Base-by-base conservation (phyloP, 2,888 invertebrate species). In the Leistus spinibarbis region DNA sequence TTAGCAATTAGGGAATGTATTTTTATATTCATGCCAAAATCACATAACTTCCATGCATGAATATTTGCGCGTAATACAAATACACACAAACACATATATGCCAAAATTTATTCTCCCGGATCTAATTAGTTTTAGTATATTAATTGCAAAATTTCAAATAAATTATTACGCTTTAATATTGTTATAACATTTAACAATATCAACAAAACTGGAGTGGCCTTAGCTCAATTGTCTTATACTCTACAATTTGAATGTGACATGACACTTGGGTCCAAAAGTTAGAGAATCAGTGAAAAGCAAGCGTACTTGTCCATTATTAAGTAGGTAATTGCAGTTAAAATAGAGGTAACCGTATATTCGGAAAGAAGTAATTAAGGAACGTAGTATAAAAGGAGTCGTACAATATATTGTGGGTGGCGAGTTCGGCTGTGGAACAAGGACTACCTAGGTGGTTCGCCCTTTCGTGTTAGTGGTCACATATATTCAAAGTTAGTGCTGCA, bases 391-490 rank as follows among this genome's bases (percentile, higher is more conserved):
- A 40, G 40, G 40, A 40, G 40, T 40, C 40, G 40, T 40, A 40
- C 40, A 40, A 40, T 40, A 40, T 40, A 40, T 40, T 40, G 7
- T 40, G 40, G 40, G 10, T 7, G 3, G 7, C 40, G 40, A 40
- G 40, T 40, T 40, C 40, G 40, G 40, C 13, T 40, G 40, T 40
- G 40, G 40, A 40, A 40, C 40, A 40, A 40, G 40, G 40, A 40
- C 10, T 40, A 3, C 10, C 40, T 40, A 40, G 40, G 3, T 13
- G 40, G 40, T 40, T 40, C 40, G 3, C 40, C 40, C 40, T 53
- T 67, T 60, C 67, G 73, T 73, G 73, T 73, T 67, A 57, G 73
- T 73, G 73, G 73, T 73, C 73, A 63, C 73, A 73, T 73, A 73
- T 73, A 73, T 73, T 73, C 67, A 73, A 73, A 73, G 73, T 73